Evolutionary conservation across 2,888 invertebrate genomes (phyloP).

Genomic region (Euspilapteryx auroguttella): DNA sequence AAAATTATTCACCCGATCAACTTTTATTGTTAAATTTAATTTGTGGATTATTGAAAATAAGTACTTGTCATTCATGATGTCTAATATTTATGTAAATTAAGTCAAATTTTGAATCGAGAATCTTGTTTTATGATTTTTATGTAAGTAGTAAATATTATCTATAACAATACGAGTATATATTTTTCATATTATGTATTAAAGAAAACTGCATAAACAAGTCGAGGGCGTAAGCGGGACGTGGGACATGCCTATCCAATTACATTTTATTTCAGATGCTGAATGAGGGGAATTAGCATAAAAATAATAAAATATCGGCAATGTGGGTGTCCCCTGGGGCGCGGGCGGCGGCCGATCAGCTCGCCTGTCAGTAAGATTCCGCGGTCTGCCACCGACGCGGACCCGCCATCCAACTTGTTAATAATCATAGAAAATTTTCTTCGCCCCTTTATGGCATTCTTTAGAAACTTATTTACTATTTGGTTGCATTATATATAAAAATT

Average conservation of each 20-base stretch:
- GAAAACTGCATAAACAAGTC: no score
- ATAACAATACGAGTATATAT: no score
- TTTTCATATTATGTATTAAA: no score
- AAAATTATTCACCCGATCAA: constrained; percentile 49
- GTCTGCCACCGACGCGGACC: background rate
- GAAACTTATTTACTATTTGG: constrained; percentile 4
- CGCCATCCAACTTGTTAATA: background rate
- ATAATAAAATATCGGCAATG: constrained; percentile 42
- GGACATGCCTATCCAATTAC: constrained; percentile 22
- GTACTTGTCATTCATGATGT: no score
- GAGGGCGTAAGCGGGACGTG: no score
- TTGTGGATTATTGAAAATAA: no score
- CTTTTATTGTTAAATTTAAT: constrained; percentile 1
- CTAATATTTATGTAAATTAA: no score
- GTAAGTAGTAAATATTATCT: no score
- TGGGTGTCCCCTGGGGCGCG: constrained; percentile 23
- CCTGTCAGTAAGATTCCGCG: constrained; percentile 31
- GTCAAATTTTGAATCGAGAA: no score
- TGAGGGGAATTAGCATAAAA: constrained; percentile 40
- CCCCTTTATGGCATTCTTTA: no score
- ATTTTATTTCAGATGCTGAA: constrained; percentile 22
- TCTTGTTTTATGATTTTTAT: no score
- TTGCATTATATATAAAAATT: no score
- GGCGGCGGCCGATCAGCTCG: constrained; percentile 15
- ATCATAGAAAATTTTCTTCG: background rate